Evolutionary conservation across 2,113 vertebrate species (phyloP), one percentile per base, ranked within the genome.

Genomic region (Aegotheles bennettii): DNA sequence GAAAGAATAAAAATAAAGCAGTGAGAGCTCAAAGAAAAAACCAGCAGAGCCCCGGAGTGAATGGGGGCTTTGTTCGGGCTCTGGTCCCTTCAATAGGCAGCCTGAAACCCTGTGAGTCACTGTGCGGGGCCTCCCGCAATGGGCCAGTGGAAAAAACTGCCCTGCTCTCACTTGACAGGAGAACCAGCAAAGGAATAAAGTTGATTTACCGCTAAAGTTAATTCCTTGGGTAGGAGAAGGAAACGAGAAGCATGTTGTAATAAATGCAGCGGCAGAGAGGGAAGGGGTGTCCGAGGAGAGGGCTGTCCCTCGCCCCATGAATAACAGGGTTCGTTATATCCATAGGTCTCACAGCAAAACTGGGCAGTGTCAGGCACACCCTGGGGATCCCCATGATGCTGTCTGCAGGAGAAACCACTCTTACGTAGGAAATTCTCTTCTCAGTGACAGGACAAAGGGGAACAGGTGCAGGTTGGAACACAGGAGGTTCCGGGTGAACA

Each of bases 1-100:
- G 94, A 96, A 95, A 96, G 91, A 95, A 92, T 90, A 90, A 91
- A 95, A 92, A 95, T 94, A 96, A 95, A 94, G 91, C 94, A 94
- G 78, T 0, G 57, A 81, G 63, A 82, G 81, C 95, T 96, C 84
- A 92, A 91, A 96, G 95, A 5, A 93, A 89, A 90, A 89, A 36
- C 91, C 38, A 69, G 82, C 81, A 40, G 93, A 89, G 94, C 29
- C 36, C 70, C 7, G 5, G 53, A 90, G 88, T 90, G 90, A 96
- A 88, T 75, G 89, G 82, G 70, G 87, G 94, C 96, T 95, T 94
- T 97, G 96, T 97, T 96, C 48, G 11, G 80, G 90, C 93, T 77
- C 60, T 0, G 25, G 38, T 61, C 51, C 91, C 90, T 70, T 96
- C 94, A 97, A 97, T 97, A 96, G 93, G 93, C 89, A 60, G 96